Conservation (phyloP, 35 echinoderm and acorn worm genomes). For the Stichopus chloronotus region DNA sequence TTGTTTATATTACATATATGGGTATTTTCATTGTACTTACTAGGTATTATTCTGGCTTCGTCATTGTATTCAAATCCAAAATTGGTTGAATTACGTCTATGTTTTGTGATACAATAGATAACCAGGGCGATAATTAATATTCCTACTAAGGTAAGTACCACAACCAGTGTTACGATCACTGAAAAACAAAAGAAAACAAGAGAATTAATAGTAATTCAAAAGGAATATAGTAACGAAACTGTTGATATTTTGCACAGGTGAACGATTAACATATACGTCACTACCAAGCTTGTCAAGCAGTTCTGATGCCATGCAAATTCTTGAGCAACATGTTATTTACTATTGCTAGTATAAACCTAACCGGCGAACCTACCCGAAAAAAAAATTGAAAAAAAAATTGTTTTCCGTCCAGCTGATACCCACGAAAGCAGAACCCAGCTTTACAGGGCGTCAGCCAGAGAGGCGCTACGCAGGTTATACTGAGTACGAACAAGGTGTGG, state of each 20-base stretch:
- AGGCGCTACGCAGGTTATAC: too few species aligned
- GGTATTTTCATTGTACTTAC: not conserved
- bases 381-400: too few species aligned
- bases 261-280: not conserved
- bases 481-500: too few species aligned
- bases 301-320: not conserved
- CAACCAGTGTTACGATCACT: slow-evolving; percentile 23
- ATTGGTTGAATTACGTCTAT: not conserved
- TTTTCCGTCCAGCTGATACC: too few species aligned
- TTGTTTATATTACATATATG: not conserved
- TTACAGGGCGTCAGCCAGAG: too few species aligned
- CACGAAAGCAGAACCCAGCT: too few species aligned
- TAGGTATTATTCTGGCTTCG: slow-evolving; percentile 5
- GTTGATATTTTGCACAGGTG: not conserved
- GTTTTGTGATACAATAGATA: slow-evolving; percentile 5
- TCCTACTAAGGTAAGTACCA: not conserved
- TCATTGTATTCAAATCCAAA: slow-evolving; percentile 14
- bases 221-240: not conserved
- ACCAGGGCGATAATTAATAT: not conserved
- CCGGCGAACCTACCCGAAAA: too few species aligned
- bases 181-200: not conserved
- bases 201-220: not conserved
- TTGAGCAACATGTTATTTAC: not conserved
- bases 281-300: not conserved
- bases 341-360: too few species aligned